Evolutionary conservation across 1,140 invertebrate species (phyloP).

Genomic region (Nomia melanderi): DNA sequence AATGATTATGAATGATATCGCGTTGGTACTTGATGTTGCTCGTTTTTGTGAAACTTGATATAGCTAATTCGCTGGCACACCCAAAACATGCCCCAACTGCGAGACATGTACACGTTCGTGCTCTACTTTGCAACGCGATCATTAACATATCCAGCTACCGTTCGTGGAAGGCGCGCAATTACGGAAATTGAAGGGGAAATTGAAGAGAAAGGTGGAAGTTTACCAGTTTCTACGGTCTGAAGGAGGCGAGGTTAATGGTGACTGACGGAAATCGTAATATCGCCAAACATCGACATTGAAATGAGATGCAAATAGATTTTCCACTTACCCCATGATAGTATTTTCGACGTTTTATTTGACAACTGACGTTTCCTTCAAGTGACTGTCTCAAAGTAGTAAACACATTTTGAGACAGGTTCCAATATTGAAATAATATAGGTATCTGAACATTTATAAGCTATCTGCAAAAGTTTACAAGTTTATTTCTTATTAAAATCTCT

Average conservation of each 20-base stretch:
- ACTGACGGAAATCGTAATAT: neutral
- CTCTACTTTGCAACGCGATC: slow-evolving; percentile 44
- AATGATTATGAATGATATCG: neutral
- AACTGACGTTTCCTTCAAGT: too few species aligned
- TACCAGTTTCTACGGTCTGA: slow-evolving; percentile 33
- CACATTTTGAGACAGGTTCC: too few species aligned
- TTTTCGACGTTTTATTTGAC: too few species aligned
- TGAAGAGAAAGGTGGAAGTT: slow-evolving; percentile 54
- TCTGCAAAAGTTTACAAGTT: too few species aligned
- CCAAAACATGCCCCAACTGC: slow-evolving; percentile 27
- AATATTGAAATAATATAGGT: too few species aligned
- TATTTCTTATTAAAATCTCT: too few species aligned
- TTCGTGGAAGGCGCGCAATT: slow-evolving; percentile 45
- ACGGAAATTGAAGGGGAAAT: slow-evolving; percentile 55
- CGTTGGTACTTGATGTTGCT: neutral
- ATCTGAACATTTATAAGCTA: too few species aligned
- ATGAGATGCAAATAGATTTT: neutral
- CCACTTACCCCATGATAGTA: too few species aligned
- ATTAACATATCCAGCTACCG: slow-evolving; percentile 40
- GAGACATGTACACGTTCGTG: slow-evolving; percentile 36
- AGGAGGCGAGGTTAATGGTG: neutral
- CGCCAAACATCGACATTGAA: neutral
- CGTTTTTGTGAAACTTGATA: neutral
- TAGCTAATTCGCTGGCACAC: neutral
- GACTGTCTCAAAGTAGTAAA: too few species aligned